A percentile compares a stretch with the other conserved stretches of the same genome.
Conservation (phyloP, 2,797 vertebrate species). For the Aulostomus chinensis region DNA sequence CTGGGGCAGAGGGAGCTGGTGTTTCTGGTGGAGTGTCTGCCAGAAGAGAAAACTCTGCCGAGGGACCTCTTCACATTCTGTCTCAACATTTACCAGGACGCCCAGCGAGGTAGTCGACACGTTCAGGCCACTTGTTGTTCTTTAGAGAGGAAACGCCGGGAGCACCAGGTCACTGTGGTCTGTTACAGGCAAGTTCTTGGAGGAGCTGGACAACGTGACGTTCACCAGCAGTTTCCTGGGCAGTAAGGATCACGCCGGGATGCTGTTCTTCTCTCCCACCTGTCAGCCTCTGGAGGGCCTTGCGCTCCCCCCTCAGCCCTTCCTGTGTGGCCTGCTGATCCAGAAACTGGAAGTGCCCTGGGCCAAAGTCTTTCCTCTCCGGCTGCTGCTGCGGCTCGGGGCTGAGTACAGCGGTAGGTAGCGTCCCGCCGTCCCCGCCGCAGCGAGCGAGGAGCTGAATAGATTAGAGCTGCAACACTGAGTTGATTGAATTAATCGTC, state of each 20-base stretch:
- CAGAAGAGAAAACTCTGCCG: conserved; percentile 87
- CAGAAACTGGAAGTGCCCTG: conserved; percentile 95
- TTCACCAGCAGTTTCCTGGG: conserved; percentile 90
- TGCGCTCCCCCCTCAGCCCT: conserved; percentile 82
- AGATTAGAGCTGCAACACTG: too few relatives aligned
- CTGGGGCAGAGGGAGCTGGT: conserved; percentile 93
- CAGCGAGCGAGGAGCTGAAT: too few relatives aligned
- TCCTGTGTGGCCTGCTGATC: conserved; percentile 90
- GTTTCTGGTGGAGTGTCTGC: conserved; percentile 86
- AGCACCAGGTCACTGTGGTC: too few relatives aligned
- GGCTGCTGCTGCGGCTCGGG: conserved; percentile 90
- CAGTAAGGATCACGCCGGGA: conserved; percentile 91
- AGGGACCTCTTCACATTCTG: conserved; percentile 89
- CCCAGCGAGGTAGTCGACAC: conserved; percentile 83
- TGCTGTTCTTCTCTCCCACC: conserved; percentile 89
- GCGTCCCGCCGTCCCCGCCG: background rate
- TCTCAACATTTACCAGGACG: conserved; percentile 90
- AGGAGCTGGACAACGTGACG: conserved; percentile 88
- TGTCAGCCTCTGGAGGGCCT: conserved; percentile 87
- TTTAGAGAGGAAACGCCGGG: too few relatives aligned
- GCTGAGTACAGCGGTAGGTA: conserved; percentile 86
- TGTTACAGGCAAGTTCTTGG: conserved; percentile 86
- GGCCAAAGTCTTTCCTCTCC: conserved; percentile 95
- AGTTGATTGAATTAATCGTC: too few relatives aligned
- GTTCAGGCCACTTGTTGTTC: accelerated